Percentiles rank a stretch among this genome's conserved stretches.
These are phyloP conservation scores for Calyptomena viridis DNA, from an alignment of 2,113 vertebrate species.

Conservation along the genomic window DNA sequence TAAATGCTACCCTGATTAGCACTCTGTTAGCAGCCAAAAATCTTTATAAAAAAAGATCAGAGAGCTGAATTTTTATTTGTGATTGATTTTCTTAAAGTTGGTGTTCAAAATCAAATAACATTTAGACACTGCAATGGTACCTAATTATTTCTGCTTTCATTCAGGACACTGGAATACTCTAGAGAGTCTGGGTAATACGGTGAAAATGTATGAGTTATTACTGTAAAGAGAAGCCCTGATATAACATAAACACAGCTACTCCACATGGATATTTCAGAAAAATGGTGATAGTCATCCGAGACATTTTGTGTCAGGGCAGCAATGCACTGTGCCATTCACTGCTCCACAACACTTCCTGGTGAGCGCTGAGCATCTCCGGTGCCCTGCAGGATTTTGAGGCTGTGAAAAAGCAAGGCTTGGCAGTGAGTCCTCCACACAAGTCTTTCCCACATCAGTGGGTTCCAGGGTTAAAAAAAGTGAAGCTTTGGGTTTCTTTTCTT, in stretches of 20 bases:
- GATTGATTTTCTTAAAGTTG: background rate
- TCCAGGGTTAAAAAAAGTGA: background rate
- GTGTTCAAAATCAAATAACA: background rate
- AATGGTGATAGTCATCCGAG: background rate
- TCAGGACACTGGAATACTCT: background rate
- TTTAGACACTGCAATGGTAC: background rate
- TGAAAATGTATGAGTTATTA: background rate
- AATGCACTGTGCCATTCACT: fast-evolving
- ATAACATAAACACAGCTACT: background rate
- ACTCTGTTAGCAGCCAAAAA: background rate
- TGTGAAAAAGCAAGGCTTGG: background rate
- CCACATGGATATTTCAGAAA: background rate
- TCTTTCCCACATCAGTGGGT: background rate
- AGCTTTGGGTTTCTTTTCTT: background rate
- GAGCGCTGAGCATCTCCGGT: background rate
- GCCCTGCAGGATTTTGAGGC: background rate
- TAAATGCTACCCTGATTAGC: background rate
- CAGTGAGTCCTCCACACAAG: background rate
- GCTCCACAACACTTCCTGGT: background rate
- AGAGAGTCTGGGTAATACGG: background rate
- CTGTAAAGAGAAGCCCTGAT: background rate
- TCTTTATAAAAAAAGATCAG: background rate
- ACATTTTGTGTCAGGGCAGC: background rate
- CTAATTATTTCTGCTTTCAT: slow-evolving; percentile 19
- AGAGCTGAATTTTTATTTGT: background rate